These are phyloP conservation scores for Umimayanthus chanpuru DNA, from an alignment of 92 coral and sea anemone species.

Conservation along the genomic window DNA sequence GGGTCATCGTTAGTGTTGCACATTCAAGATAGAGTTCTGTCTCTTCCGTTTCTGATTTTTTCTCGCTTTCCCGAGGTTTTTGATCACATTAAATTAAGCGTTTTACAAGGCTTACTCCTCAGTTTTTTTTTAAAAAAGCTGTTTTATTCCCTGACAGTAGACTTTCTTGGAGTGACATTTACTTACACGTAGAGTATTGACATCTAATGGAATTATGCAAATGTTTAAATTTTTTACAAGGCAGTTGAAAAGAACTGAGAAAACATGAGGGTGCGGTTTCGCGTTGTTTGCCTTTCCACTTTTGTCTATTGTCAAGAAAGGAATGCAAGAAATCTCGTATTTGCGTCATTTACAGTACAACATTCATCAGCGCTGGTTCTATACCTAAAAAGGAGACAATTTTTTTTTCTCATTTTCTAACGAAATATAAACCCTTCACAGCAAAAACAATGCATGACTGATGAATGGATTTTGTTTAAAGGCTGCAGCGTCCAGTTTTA, in stretches of 20 bases:
- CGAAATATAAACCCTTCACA: not conserved
- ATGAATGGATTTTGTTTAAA: too few relatives aligned
- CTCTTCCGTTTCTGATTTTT: not conserved
- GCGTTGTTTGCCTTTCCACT: conserved; percentile 25
- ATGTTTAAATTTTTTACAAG: conserved; percentile 45
- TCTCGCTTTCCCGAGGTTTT: not conserved
- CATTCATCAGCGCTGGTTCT: not conserved
- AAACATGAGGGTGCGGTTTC: conserved; percentile 33
- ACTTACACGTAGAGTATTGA: conserved; percentile 28
- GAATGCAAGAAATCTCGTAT: conserved; percentile 36
- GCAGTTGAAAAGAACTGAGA: conserved; percentile 38
- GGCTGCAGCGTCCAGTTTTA: not conserved
- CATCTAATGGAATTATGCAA: conserved; percentile 46
- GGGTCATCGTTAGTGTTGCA: not conserved
- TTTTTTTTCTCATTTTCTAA: not conserved
- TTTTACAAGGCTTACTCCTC: not conserved
- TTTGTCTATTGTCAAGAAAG: conserved; percentile 31
- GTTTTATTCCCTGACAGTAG: conserved; percentile 15
- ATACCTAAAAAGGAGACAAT: conserved; percentile 32
- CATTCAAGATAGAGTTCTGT: not conserved
- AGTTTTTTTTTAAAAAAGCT: not conserved
- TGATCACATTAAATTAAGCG: not conserved
- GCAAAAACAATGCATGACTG: not conserved
- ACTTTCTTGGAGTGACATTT: conserved; percentile 23
- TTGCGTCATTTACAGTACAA: conserved; percentile 31